phyloP scores from a whole-genome alignment of 2,113 vertebrate species.

The Phalacrocorax carbo region DNA sequence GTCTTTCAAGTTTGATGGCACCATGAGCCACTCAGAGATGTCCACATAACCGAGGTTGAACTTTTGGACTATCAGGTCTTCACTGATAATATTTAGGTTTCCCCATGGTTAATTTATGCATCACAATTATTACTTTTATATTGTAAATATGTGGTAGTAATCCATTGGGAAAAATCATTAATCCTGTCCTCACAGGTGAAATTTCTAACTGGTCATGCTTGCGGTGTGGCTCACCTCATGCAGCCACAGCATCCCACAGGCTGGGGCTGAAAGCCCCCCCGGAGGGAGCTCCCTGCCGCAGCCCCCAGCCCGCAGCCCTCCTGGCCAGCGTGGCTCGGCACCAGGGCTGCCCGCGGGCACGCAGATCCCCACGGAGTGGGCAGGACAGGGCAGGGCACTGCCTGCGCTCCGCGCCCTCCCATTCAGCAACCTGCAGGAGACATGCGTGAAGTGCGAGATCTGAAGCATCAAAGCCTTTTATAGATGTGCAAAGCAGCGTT shows the following conservation, averaged over 20 bases:
- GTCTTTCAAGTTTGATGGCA: neutral
- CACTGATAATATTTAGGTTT: neutral
- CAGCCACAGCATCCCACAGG: neutral
- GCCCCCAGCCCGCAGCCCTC: neutral
- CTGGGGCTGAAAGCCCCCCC: neutral
- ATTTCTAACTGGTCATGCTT: neutral
- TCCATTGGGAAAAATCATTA: neutral
- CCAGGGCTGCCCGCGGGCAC: fast-evolving
- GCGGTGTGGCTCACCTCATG: neutral
- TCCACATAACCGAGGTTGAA: neutral
- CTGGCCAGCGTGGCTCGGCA: neutral
- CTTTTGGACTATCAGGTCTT: neutral
- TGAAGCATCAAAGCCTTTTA: neutral
- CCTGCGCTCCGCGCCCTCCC: fast-evolving
- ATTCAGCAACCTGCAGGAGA: neutral
- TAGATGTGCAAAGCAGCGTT: neutral
- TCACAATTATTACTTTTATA: neutral
- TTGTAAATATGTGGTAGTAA: neutral
- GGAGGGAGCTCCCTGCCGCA: neutral
- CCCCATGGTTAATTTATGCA: neutral
- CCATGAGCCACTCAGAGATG: neutral
- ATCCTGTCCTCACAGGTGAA: neutral
- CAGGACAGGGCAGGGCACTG: neutral
- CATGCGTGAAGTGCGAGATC: fast-evolving
- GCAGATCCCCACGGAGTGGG: fast-evolving